phyloP scores from a whole-genome alignment of 1,140 invertebrate species.

The Bradysia coprophila region DNA sequence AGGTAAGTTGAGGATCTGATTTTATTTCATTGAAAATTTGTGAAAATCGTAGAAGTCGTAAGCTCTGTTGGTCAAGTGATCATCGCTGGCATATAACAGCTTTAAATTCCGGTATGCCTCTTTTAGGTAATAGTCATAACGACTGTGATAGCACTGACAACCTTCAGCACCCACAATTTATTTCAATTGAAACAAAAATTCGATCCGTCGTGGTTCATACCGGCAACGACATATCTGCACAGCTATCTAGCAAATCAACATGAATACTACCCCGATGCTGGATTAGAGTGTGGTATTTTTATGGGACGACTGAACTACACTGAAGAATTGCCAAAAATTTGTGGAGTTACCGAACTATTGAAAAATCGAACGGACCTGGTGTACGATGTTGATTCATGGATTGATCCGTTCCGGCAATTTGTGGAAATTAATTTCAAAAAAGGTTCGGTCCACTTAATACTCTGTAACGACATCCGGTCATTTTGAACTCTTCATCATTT shows the following conservation, averaged over 20 bases:
- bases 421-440: neutral
- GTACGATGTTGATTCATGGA: neutral
- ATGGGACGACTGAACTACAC: neutral
- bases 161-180: conserved; percentile 37
- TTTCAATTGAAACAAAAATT: conserved; percentile 51
- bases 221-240: conserved; percentile 44
- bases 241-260: conserved; percentile 34
- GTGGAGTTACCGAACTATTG: neutral
- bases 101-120: too few species aligned
- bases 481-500: too few species aligned
- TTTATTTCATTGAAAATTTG: conserved; percentile 36
- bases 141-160: conserved; percentile 32
- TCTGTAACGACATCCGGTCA: too few species aligned
- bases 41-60: too few species aligned
- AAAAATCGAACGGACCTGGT: neutral
- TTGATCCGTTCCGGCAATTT: neutral
- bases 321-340: neutral
- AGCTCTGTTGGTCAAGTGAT: too few species aligned
- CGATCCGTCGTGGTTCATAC: conserved; percentile 60
- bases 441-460: neutral
- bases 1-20: conserved; percentile 27
- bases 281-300: neutral
- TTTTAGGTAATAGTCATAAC: conserved; percentile 35
- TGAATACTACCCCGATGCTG: conserved; percentile 36
- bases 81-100: too few species aligned